Evolutionary conservation across 1,140 invertebrate species (phyloP), one percentile per base, ranked within the genome.

Genomic region (Drosophila busckii): DNA sequence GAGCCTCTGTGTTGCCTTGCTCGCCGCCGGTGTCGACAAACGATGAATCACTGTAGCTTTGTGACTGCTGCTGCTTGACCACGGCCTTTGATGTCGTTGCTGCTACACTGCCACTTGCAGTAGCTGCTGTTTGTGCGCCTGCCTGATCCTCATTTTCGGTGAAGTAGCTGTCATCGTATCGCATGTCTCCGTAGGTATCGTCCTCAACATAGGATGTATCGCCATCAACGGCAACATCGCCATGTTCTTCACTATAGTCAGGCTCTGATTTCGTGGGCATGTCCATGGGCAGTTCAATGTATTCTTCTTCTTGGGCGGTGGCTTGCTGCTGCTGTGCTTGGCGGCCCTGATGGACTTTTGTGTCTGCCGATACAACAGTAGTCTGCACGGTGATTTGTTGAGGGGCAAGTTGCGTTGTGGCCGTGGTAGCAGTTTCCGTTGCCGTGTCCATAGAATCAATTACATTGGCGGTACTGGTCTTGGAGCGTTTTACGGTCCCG

Each of bases 201-300:
- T 87, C 86, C 45, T 87, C 86, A 15, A 87, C 86, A 45, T 87
- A 87, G n/a, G 70, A 42, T 3, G 80, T 78, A n/a, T 84, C 70
- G 20, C 70, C 86, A 34, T 87, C 75, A 22, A 85, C 86, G 4
- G 64, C 84, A 12, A 84, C 85, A 26, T 87, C 86, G 20, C 67
- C 86, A 23, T 80, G 63, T 17, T 87, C 86, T 32, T 87, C 86
- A 31, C 64, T 65, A 42, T 87, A 87, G 38, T 87, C 86, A 16
- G 86, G 86, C 76, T 87, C 86, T 12, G 86, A 83, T 73, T 87
- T 87, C n/a, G 86, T 87, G 15, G 83, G 70, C 29, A 87, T 58
- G 59, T 87, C 84, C 42, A 87, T 87, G 9, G 84, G 84, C 60
- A 86, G 70, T 62, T 86, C 84, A 78, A 86, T 86, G 34, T 76